Percentiles rank a stretch among this genome's conserved stretches.
phyloP scores from a whole-genome alignment of 2,888 invertebrate species.

The Octonoba sinensis region DNA sequence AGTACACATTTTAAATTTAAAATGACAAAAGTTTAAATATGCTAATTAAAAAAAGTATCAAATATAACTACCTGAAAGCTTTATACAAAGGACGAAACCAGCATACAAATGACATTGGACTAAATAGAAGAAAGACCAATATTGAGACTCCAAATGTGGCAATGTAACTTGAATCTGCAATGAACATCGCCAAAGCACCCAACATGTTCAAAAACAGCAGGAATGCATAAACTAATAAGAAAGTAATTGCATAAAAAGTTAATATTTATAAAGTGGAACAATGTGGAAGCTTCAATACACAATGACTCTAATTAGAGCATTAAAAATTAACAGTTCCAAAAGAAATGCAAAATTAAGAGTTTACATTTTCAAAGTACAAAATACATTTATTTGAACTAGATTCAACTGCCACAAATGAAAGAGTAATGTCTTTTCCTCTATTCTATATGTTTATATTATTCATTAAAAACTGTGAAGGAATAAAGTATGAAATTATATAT shows the following conservation, averaged over 20 bases:
- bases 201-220: slow-evolving; percentile 88
- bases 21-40: no score
- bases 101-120: slow-evolving; percentile 97
- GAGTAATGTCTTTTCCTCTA: not conserved
- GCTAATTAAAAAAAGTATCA: no score
- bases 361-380: not conserved
- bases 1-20: no score
- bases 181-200: slow-evolving; percentile 84
- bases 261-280: no score
- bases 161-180: slow-evolving; percentile 64
- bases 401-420: not conserved
- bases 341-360: not conserved
- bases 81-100: slow-evolving; percentile 99
- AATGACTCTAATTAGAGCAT: no score
- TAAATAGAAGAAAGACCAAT: slow-evolving; percentile 89
- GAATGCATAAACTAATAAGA: slow-evolving; percentile 84
- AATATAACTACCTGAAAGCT: slow-evolving; percentile 85
- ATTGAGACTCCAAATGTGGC: slow-evolving; percentile 88
- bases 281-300: no score
- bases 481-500: no score
- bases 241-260: not conserved
- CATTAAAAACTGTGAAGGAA: no score
- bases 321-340: no score
- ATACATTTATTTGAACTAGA: not conserved
- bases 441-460: no score